A percentile compares a stretch with the other conserved stretches of the same genome.
Conservation (phyloP, 1,140 invertebrate species). For the Chymomyza costata region DNA sequence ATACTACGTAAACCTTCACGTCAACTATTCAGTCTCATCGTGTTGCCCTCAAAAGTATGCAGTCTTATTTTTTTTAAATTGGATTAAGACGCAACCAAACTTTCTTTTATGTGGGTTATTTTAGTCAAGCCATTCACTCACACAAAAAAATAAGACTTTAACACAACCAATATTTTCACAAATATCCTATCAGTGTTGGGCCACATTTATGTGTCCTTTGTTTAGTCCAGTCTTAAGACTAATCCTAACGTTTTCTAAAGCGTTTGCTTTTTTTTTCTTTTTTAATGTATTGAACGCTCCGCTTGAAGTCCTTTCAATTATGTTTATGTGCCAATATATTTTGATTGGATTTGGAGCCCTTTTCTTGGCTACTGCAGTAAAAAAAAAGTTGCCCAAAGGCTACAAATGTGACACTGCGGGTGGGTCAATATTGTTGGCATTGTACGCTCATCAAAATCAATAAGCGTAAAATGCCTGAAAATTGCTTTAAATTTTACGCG, state of each 20-base stretch:
- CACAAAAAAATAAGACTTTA: too few species aligned
- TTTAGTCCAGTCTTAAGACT: too few species aligned
- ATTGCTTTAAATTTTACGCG: slow-evolving; percentile 39
- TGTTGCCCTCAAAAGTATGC: too few species aligned
- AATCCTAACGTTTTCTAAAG: slow-evolving; percentile 53
- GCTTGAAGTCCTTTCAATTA: slow-evolving; percentile 39
- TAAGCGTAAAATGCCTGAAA: slow-evolving; percentile 62
- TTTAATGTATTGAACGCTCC: slow-evolving; percentile 15
- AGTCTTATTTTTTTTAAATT: too few species aligned
- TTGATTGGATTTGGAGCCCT: slow-evolving; percentile 57
- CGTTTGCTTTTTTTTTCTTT: slow-evolving; percentile 24
- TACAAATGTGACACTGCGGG: slow-evolving; percentile 18
- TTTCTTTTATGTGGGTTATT: too few species aligned
- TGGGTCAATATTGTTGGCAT: slow-evolving; percentile 37
- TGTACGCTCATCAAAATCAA: slow-evolving; percentile 54
- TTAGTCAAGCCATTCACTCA: too few species aligned
- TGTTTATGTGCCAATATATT: slow-evolving; percentile 60
- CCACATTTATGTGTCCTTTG: too few species aligned
- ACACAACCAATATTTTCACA: too few species aligned
- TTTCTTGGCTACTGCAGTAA: slow-evolving; percentile 8
- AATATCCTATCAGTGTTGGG: too few species aligned
- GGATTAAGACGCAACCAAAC: too few species aligned
- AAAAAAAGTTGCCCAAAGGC: slow-evolving; percentile 9
- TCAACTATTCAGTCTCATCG: too few species aligned
- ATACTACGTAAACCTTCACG: too few species aligned